Evolutionary conservation across 2,797 vertebrate species (phyloP).

Genomic region (Alfaro cultratus): DNA sequence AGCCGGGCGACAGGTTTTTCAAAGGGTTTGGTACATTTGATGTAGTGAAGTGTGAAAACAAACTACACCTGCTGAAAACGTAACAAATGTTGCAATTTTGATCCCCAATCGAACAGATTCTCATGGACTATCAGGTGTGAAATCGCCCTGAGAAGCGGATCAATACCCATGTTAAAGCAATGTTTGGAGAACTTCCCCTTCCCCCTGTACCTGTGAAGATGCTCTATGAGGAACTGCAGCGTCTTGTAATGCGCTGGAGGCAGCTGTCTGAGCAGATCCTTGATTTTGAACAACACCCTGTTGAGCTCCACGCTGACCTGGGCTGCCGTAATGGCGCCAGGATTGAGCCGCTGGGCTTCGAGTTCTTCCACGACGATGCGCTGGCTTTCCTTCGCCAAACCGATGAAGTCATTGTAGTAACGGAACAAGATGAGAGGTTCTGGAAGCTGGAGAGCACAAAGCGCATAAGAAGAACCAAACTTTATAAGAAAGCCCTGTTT

Average conservation of each 20-base stretch:
- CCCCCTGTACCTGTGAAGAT: constrained; percentile 87
- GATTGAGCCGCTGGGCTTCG: constrained; percentile 73
- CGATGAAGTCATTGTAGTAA: constrained; percentile 94
- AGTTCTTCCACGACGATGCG: constrained; percentile 86
- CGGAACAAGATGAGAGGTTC: constrained; percentile 96
- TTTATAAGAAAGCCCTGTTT: constrained; percentile 37
- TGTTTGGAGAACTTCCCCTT: neutral
- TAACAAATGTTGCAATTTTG: too few species aligned
- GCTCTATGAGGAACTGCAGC: constrained; percentile 90
- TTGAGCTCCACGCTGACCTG: constrained; percentile 83
- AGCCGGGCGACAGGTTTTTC: too few species aligned
- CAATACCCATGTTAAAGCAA: too few species aligned
- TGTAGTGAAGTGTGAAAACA: too few species aligned
- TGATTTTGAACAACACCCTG: constrained; percentile 91
- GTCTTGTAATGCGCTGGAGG: constrained; percentile 91
- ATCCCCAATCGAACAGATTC: too few species aligned
- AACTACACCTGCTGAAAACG: too few species aligned
- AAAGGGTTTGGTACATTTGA: too few species aligned
- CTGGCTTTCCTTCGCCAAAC: constrained; percentile 93
- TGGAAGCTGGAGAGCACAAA: constrained; percentile 83
- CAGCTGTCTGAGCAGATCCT: constrained; percentile 90
- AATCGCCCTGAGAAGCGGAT: neutral
- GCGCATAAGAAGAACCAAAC: constrained; percentile 38
- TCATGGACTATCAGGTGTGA: too few species aligned
- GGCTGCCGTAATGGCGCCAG: constrained; percentile 62